Base-by-base conservation (phyloP, 1,140 invertebrate species). In the Trichonephila inaurata region DNA sequence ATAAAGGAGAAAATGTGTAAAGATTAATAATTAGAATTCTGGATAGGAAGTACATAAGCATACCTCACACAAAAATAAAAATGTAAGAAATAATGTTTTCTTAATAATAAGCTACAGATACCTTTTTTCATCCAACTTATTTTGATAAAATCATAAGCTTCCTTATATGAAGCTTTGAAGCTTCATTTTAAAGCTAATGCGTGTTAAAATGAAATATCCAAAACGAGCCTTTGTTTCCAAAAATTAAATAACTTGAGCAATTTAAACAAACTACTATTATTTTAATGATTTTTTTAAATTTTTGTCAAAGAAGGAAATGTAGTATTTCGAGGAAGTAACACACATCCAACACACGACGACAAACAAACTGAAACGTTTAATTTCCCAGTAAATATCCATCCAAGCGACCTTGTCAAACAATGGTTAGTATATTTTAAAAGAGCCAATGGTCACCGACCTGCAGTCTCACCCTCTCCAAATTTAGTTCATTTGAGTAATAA, bases 401-500 rank as follows among this genome's bases (percentile, higher is more conserved):
- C 82, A 83, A n/a, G 12, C 28, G 82, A 83, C 44, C 82, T 83
- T 83, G 40, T 12, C 18, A 24, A 58, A 83, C 51, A 83, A 83
- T 58, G 82, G 28, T 21, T 44, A 77, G 72, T 33, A 28, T 77
- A 33, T 40, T 24, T 8, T 24, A 33, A 18, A 40, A 77, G 28
- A 77, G 33, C 72, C 72, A 60, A 58, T 83, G 44, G 82, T 83
- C 82, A 58, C 44, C 24, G 51, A 58, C 51, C 44, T 19, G 44
- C 16, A 51, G 82, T 83, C 19, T 58, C 82, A 83, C n/a, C 51
- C 40, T 28, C 44, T 19, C 44, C 51, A 83, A 51, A 83, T 83
- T 83, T 58, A 83, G 82, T 83, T 83, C 82, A 83, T 58, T 83
- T 83, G 82, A 51, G 82, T 83, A 83, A 83, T 83, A 83, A 83